Base-by-base conservation (phyloP, 2,888 invertebrate species). In the Pachliopta kotzebuea region DNA sequence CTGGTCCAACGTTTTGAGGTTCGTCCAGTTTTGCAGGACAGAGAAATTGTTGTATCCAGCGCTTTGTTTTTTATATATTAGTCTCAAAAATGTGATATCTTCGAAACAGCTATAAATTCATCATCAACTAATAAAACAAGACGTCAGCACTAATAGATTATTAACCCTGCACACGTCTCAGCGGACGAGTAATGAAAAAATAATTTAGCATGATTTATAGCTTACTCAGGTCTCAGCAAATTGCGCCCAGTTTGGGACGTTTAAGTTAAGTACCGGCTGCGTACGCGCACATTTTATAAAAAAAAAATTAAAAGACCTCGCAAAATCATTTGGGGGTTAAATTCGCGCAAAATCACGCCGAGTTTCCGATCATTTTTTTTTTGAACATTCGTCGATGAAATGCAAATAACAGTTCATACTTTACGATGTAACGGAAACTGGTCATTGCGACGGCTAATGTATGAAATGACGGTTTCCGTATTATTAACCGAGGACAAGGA, bases 201-300 rank as follows among this genome's bases (percentile, higher is more conserved):
- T 88, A 88, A 89, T 89, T 90, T 84, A 77, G 71, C 80, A 80
- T 83, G 90, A 91, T 91, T 90, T 91, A 91, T 91, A 86, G 90
- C 90, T 91, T 86, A 91, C 84, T 91, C 90, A 88, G 79, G 73
- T 73, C 77, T 71, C 74, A 74, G 85, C 83, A 89, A 90, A 90
- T 90, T 90, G 86, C 86, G 74, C 79, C 76, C 85, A 82, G 86
- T 88, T 89, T 88, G 80, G 83, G 82, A 84, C 90, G 89, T 88
- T 91, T 91, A 91, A 89, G 83, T 85, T 89, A 90, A 91, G 82
- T 85, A 85, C 79, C 71, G 80, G 74, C 83, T 85, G 84, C 85
- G 84, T 80, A 77, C 76, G 84, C 81, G 81, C 80, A 81, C 72
- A 72, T 76, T 72, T 76, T 80, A 75, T 81, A 83, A 79, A 68